Evolutionary conservation across 2,113 vertebrate species (phyloP), one percentile per base, ranked within the genome.

Genomic region (Phyllopteryx taeniolatus): DNA sequence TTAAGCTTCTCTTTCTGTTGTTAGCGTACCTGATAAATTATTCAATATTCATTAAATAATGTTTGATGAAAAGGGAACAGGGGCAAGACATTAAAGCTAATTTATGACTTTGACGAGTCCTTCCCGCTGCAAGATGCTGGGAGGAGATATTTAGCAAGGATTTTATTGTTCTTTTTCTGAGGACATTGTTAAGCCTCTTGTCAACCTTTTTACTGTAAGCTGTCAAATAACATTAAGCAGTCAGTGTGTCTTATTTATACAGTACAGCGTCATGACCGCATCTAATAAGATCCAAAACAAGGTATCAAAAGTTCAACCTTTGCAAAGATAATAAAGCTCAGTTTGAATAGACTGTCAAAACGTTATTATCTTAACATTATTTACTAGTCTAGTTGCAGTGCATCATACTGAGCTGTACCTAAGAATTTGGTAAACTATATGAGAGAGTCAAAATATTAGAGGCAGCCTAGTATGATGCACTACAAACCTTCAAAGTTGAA

Each of bases 11-110:
- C 27, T 63, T 31, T 76, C 27, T 53, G 68, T 60, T 47, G 59
- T 60, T 33, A 56, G 53, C 35, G 44, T 31, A 12, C 27, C 2
- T 42, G 20, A 67, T 71, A 47, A 49, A 66, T 66, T 66, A 66
- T 66, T 66, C 64, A 66, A 47, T 61, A 33, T 43, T 65, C 57
- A 76, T 66, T 73, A 20, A 53, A 67, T 53, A 66, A 47, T 47
- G 15, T 71, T 71, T 71, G 33, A 61, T 64, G 44, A 61, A 39
- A 53, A 44, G 39, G 20, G 19, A 46, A 67, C 65, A n/a, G 49
- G 14, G 42, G 13, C 14, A 19, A 17, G 1, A 72, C 42, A 11
- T 60, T 51, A 73, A 22, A 44, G 67, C 6, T 63, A 2, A 67
- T 35, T 57, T 56, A 17, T 19, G 31, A 68, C 46, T 61, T 73